A percentile compares a stretch with the other conserved stretches of the same genome.
Evolutionary conservation across 92 coral and sea anemone species (phyloP).

Genomic region (Actinernus sp.): DNA sequence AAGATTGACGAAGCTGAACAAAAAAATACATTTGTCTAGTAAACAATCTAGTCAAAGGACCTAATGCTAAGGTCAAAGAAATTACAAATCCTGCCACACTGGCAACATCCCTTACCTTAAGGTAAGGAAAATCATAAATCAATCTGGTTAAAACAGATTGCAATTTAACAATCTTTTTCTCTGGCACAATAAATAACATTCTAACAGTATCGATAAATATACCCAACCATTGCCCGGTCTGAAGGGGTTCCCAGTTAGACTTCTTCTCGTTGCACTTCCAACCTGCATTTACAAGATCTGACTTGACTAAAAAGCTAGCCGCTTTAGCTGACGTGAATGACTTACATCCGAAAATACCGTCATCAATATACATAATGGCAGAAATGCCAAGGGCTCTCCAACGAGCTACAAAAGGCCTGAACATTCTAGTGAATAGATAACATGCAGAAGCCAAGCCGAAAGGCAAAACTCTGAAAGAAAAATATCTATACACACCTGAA

Average conservation of each 20-base stretch:
- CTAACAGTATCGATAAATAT: constrained; percentile 29
- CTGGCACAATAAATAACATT: constrained; percentile 35
- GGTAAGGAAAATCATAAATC: constrained; percentile 32
- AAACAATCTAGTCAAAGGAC: constrained; percentile 21
- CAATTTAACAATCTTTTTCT: constrained; percentile 36
- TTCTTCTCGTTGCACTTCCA: constrained; percentile 37
- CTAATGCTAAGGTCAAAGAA: too few species aligned
- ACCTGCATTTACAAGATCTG: constrained; percentile 41
- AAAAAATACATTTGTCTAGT: constrained; percentile 33
- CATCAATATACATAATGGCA: constrained; percentile 56
- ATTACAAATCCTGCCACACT: constrained; percentile 40
- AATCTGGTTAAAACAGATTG: constrained; percentile 21
- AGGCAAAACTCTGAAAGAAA: too few species aligned
- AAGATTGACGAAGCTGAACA: constrained; percentile 12
- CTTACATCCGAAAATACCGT: constrained; percentile 15
- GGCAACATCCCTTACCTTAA: constrained; percentile 47
- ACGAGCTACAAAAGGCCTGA: constrained; percentile 44
- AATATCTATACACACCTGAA: too few species aligned
- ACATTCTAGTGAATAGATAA: constrained; percentile 59
- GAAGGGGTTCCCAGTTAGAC: constrained; percentile 57
- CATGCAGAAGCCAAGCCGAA: constrained; percentile 72
- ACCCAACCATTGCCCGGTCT: constrained; percentile 59
- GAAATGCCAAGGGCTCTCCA: constrained; percentile 38
- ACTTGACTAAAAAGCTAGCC: constrained; percentile 50
- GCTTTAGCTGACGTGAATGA: constrained; percentile 53